Evolutionary conservation across 2,113 vertebrate genomes (phyloP).

Genomic region (Bos taurus): ARS-UCD2.0 NC_037330.1:82028001-82028500

Average conservation of each 20-base stretch:
- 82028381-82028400: not conserved
- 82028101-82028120: not conserved
- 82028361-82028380: conserved; percentile 67
- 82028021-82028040: not conserved
- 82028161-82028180: conserved; percentile 32
- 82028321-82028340: conserved; percentile 61
- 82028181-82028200: conserved; percentile 28
- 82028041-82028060: not conserved
- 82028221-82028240: not conserved
- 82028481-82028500: not conserved
- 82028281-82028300: conserved; percentile 12
- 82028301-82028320: not conserved
- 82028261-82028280: conserved; percentile 4
- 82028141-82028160: conserved; percentile 42
- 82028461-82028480: conserved; percentile 18
- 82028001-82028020: not conserved
- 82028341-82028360: conserved; percentile 68
- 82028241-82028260: not conserved
- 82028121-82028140: conserved; percentile 31
- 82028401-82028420: not conserved
- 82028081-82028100: not conserved
- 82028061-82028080: conserved; percentile 32
- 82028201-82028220: not conserved
- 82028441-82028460: not conserved
- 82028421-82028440: not conserved